These are phyloP conservation scores for Zaprionus lachaisei DNA, from an alignment of 1,140 invertebrate species.

Conservation along the genomic window DNA sequence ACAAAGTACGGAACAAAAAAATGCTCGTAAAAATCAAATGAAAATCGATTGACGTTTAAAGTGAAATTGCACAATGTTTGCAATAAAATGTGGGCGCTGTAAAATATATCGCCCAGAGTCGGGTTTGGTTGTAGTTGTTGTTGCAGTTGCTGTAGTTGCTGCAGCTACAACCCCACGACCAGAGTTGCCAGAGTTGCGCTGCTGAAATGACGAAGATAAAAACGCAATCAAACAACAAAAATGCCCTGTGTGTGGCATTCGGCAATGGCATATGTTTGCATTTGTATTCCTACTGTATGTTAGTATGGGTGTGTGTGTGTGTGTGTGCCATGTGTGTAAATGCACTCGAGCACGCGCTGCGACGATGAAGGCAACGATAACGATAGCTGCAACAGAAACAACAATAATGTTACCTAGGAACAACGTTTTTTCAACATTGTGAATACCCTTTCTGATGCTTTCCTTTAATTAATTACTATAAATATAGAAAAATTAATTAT, in stretches of 20 bases:
- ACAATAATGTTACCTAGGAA: not conserved
- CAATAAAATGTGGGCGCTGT: conserved; percentile 75
- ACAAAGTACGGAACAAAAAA: conserved; percentile 30
- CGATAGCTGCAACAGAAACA: conserved; percentile 34
- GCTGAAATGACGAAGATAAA: conserved; percentile 81
- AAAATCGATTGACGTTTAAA: conserved; percentile 80
- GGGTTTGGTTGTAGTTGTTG: conserved; percentile 11
- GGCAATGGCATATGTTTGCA: conserved; percentile 67
- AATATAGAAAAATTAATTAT: not conserved
- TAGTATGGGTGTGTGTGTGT: not conserved
- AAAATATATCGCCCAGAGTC: conserved; percentile 67
- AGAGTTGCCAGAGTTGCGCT: conserved; percentile 36
- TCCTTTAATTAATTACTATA: not conserved
- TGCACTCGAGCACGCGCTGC: conserved; percentile 74
- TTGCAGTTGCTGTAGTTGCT: conserved; percentile 30
- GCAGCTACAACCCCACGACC: conserved; percentile 7
- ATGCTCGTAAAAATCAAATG: conserved; percentile 73
- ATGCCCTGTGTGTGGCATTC: conserved; percentile 44
- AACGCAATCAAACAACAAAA: conserved; percentile 81
- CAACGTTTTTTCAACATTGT: not conserved
- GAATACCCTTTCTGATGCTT: not conserved
- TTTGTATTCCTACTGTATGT: conserved; percentile 51
- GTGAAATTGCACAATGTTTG: conserved; percentile 81
- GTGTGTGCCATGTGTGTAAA: conserved; percentile 55
- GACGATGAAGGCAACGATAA: conserved; percentile 43